Evolutionary conservation across 2,797 vertebrate species (phyloP).

Genomic region (Epinephelus malabaricus): DNA sequence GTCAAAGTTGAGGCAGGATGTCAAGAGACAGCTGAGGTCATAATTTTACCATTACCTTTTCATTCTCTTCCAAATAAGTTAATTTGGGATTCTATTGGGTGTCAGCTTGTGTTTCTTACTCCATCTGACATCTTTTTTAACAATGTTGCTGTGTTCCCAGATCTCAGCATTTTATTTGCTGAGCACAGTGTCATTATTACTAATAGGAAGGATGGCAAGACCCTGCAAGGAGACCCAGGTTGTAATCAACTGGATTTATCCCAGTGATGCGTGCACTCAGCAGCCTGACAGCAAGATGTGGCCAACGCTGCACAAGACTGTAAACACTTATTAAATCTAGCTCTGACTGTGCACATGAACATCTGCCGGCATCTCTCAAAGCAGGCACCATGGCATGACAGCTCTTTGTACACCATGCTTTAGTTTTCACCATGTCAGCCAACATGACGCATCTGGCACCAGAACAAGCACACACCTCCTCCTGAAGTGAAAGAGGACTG

Average conservation of each 20-base stretch:
- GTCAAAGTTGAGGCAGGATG: not conserved
- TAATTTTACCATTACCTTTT: not conserved
- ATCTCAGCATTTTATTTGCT: not conserved
- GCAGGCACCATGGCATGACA: constrained; percentile 2
- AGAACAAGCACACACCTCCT: not conserved
- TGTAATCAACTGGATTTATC: not conserved
- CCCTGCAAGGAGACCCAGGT: not conserved
- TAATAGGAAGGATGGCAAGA: not conserved
- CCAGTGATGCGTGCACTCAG: constrained; percentile 35
- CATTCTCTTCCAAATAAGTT: not conserved
- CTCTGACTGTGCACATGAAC: constrained; percentile 68
- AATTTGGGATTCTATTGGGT: not conserved
- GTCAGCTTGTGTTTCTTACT: not conserved
- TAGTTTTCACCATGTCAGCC: constrained; percentile 7
- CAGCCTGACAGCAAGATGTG: constrained; percentile 62
- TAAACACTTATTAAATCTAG: constrained; percentile 81
- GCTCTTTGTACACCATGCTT: constrained; percentile 6
- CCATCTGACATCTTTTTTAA: not conserved
- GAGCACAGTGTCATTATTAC: not conserved
- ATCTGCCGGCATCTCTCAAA: constrained; percentile 46
- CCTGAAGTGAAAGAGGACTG: not conserved
- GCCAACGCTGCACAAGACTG: constrained; percentile 39
- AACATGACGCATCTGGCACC: not conserved
- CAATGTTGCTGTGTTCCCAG: not conserved
- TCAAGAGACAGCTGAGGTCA: not conserved